These are phyloP conservation scores for Drosophila histrio DNA, from an alignment of 2,888 invertebrate genomes.

Conservation along the genomic window DNA sequence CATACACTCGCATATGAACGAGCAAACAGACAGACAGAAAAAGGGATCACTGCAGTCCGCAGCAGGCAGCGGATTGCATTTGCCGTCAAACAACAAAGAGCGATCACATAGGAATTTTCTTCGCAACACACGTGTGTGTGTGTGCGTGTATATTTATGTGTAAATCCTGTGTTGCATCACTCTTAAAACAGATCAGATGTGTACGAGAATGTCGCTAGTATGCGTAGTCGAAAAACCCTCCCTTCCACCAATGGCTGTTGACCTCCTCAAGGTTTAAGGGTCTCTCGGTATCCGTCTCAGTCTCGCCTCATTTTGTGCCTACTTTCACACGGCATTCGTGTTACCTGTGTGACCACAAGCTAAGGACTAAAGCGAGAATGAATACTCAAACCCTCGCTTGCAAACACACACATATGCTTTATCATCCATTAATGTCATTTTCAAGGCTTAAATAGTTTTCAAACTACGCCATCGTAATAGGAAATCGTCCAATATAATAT, in stretches of 20 bases:
- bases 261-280: slow-evolving; percentile 63
- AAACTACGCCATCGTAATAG: background rate
- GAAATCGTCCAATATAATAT: background rate
- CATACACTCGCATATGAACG: slow-evolving; percentile 2
- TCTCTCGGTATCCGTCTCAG: slow-evolving; percentile 45
- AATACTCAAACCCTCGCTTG: slow-evolving; percentile 16
- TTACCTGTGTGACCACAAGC: slow-evolving; percentile 54
- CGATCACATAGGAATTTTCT: slow-evolving; percentile 73
- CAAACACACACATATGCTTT: slow-evolving; percentile 11
- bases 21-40: slow-evolving; percentile 37
- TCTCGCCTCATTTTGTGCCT: slow-evolving; percentile 43
- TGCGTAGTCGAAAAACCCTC: slow-evolving; percentile 32
- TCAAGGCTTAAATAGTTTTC: slow-evolving; percentile 16
- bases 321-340: slow-evolving; percentile 59
- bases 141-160: slow-evolving; percentile 17
- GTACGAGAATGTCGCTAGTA: slow-evolving; percentile 59
- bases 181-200: slow-evolving; percentile 71
- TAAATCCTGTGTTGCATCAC: slow-evolving; percentile 73
- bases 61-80: slow-evolving; percentile 25
- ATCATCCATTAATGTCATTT: slow-evolving; percentile 37
- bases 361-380: slow-evolving; percentile 39
- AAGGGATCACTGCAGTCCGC: slow-evolving; percentile 69
- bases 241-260: slow-evolving; percentile 61
- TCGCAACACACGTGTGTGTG: slow-evolving; percentile 4
- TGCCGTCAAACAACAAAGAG: slow-evolving; percentile 56